phyloP scores from a whole-genome alignment of 1,140 invertebrate species.

The Lucilia cuprina region DNA sequence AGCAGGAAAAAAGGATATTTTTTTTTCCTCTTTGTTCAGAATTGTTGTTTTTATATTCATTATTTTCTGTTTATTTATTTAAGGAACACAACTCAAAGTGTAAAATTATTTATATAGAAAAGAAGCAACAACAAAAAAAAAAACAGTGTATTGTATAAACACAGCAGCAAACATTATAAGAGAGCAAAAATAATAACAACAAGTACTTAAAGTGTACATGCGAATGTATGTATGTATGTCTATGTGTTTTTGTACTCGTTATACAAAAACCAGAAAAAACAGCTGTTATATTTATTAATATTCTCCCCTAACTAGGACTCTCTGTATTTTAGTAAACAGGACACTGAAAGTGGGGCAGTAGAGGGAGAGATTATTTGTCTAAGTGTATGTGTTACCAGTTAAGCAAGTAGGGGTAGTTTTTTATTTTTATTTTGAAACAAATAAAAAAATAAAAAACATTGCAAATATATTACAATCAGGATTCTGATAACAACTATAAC shows the following conservation, averaged over 20 bases:
- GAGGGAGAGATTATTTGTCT: too few relatives aligned
- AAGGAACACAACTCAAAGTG: too few relatives aligned
- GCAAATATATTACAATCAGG: too few relatives aligned
- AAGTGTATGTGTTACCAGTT: not conserved
- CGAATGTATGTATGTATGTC: not conserved
- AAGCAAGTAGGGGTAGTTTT: not conserved
- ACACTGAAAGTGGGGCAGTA: too few relatives aligned
- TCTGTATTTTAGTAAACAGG: too few relatives aligned
- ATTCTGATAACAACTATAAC: too few relatives aligned
- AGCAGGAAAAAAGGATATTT: not conserved
- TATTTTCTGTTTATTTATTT: too few relatives aligned
- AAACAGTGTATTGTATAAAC: not conserved
- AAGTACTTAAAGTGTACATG: too few relatives aligned
- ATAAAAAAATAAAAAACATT: not conserved
- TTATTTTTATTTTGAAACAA: not conserved
- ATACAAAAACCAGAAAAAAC: not conserved
- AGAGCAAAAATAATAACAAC: too few relatives aligned
- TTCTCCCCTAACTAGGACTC: too few relatives aligned
- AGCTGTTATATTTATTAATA: too few relatives aligned
- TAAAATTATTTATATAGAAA: not conserved
- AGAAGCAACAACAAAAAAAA: not conserved
- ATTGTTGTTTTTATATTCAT: too few relatives aligned
- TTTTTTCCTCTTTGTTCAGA: not conserved
- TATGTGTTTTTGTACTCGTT: not conserved
- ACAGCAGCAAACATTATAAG: not conserved